Evolutionary conservation across 30 jellyfish, hydroid and myxozoan species (phyloP).

Genomic region (Sanderia malayensis): DNA sequence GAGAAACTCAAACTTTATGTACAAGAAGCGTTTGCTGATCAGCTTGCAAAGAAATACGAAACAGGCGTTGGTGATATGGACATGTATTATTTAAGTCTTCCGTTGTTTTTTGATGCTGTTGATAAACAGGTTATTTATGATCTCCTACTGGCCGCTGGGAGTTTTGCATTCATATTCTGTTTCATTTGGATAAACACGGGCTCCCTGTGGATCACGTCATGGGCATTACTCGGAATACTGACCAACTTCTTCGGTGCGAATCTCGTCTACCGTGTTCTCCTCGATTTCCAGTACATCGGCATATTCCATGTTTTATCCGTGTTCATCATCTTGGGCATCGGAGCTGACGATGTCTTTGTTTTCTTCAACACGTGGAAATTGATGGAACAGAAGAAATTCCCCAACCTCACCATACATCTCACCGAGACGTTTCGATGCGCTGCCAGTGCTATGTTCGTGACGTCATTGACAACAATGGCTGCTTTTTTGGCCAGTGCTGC

Average conservation of each 20-base stretch:
- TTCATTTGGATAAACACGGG: constrained; percentile 91
- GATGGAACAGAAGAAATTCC: constrained; percentile 68
- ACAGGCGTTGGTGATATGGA: constrained; percentile 70
- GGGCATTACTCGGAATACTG: constrained; percentile 91
- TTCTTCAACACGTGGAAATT: constrained; percentile 93
- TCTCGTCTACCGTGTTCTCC: constrained; percentile 76
- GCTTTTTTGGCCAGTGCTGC: constrained; percentile 98
- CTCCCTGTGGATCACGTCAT: constrained; percentile 90
- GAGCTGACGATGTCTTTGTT: constrained; percentile 95
- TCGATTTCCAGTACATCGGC: constrained; percentile 88
- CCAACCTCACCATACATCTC: constrained; percentile 65
- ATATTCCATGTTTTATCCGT: constrained; percentile 93
- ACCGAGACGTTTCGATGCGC: constrained; percentile 92
- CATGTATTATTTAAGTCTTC: constrained; percentile 66
- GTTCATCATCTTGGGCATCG: constrained; percentile 88
- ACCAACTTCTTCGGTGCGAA: constrained; percentile 96
- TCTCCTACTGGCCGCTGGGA: constrained; percentile 91
- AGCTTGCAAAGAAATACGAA: constrained; percentile 56
- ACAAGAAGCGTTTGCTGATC: constrained; percentile 65
- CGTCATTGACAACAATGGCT: constrained; percentile 93
- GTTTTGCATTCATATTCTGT: constrained; percentile 82
- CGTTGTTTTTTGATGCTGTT: constrained; percentile 82
- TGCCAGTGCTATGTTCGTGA: constrained; percentile 98
- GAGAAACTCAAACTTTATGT: constrained; percentile 25
- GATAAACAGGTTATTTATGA: constrained; percentile 85